phyloP scores from a whole-genome alignment of 2,797 vertebrate species.

The Bovichtus diacanthus region DNA sequence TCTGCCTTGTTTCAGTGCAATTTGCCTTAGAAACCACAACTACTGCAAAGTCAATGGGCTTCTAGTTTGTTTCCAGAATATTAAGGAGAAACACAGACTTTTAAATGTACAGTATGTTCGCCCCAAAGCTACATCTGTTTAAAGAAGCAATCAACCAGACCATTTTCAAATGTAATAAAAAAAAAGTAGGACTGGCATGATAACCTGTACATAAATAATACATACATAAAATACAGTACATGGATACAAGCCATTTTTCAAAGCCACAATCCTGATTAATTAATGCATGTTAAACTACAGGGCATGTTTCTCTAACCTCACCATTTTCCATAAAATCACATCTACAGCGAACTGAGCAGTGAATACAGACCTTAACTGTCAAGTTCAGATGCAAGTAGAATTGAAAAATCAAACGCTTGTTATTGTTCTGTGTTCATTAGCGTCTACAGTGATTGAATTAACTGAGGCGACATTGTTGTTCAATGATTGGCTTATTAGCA shows the following conservation, averaged over 20 bases:
- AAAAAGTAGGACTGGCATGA: not conserved
- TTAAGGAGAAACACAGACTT: not conserved
- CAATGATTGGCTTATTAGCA: slow-evolving; percentile 84
- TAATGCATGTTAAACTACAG: slow-evolving; percentile 19
- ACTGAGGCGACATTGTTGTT: slow-evolving; percentile 75
- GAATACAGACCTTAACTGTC: slow-evolving; percentile 44
- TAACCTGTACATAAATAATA: slow-evolving; percentile 28
- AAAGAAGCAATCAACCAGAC: not conserved
- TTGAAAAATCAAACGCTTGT: slow-evolving; percentile 68
- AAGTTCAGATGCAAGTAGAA: slow-evolving; percentile 48
- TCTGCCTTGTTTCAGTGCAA: not conserved
- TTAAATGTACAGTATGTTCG: not conserved
- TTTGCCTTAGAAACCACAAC: not conserved
- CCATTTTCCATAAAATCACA: slow-evolving; percentile 21
- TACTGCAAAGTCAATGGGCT: not conserved
- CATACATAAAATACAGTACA: not conserved
- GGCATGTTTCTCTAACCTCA: slow-evolving; percentile 33
- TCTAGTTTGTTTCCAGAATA: not conserved
- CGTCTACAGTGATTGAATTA: slow-evolving; percentile 80
- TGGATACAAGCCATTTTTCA: slow-evolving; percentile 23
- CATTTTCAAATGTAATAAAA: not conserved
- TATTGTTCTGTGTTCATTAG: slow-evolving; percentile 75
- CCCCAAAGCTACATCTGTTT: not conserved
- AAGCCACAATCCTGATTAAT: slow-evolving; percentile 24
- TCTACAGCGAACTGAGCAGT: slow-evolving; percentile 25